Percentiles rank a stretch among this genome's conserved stretches.
These are phyloP conservation scores for Phyllostomus hastatus DNA, from an alignment of 2,113 vertebrate species.

Conservation along the genomic window DNA sequence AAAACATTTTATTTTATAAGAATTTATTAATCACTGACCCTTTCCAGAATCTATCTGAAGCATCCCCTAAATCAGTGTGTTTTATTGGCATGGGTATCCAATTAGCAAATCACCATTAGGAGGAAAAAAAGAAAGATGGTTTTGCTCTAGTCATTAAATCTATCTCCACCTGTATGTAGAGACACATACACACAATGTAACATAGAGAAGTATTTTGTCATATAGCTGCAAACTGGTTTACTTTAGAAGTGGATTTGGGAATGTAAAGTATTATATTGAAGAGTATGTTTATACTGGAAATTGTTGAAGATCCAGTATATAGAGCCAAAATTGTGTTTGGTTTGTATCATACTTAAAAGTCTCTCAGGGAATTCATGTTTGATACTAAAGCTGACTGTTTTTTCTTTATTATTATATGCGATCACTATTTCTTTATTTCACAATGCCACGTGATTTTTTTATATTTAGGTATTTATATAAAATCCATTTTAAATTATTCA, in stretches of 20 bases:
- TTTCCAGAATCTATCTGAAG: neutral
- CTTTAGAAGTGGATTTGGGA: neutral
- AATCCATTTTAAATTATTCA: slow-evolving; percentile 38
- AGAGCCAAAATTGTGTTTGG: neutral
- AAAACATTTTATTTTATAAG: neutral
- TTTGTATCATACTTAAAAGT: neutral
- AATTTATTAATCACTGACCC: neutral
- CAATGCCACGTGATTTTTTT: neutral
- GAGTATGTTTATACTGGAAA: neutral
- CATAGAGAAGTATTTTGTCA: neutral
- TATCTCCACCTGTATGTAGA: neutral
- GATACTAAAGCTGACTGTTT: neutral
- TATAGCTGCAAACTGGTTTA: neutral
- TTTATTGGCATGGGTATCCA: neutral
- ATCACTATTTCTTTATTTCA: neutral
- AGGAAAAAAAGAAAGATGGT: neutral
- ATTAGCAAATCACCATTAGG: neutral
- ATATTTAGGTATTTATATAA: neutral
- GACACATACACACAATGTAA: neutral
- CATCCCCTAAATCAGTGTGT: neutral
- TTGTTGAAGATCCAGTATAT: neutral
- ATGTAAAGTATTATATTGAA: neutral
- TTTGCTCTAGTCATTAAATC: neutral
- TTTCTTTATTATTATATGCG: neutral
- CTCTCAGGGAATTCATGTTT: neutral